Conservation (phyloP, 1,140 invertebrate genomes). For the Triops longicaudatus region DNA sequence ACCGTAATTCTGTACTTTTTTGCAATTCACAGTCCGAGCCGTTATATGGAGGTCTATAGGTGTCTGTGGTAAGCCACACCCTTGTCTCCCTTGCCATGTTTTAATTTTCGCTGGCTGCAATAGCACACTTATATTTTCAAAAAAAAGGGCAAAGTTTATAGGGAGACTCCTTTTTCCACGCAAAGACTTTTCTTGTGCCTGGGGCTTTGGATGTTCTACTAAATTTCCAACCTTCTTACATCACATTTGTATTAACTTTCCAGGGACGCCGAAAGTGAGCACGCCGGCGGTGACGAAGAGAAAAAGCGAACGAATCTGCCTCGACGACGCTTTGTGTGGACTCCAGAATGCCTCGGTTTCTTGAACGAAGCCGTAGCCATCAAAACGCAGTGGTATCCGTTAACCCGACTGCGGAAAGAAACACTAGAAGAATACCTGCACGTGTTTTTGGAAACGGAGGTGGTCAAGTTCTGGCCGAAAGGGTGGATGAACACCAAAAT, state of each 20-base stretch:
- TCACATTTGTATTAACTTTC: neutral
- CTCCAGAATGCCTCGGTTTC: conserved; percentile 35
- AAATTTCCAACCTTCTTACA: neutral
- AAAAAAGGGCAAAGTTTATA: neutral
- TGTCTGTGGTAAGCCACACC: conserved; percentile 35
- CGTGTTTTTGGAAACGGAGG: conserved; percentile 45
- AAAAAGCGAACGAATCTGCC: conserved; percentile 25
- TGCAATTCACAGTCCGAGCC: conserved; percentile 32
- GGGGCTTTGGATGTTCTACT: neutral
- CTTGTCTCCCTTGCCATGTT: conserved; percentile 22
- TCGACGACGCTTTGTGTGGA: conserved; percentile 27
- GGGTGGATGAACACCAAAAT: conserved; percentile 45
- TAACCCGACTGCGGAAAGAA: conserved; percentile 45
- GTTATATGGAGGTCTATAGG: conserved; percentile 36
- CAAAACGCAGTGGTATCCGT: conserved; percentile 41
- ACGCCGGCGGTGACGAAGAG: conserved; percentile 29
- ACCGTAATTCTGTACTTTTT: conserved; percentile 25
- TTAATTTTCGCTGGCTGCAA: neutral
- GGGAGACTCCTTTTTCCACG: neutral
- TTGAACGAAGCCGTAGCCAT: conserved; percentile 42
- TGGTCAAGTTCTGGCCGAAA: conserved; percentile 49
- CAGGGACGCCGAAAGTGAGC: conserved; percentile 28
- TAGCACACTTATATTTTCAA: neutral
- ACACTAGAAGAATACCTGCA: conserved; percentile 47
- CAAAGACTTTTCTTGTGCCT: neutral